These are phyloP conservation scores for Apostichopus leukothele DNA, from an alignment of 53 echinoderm and acorn worm species.

Conservation along the genomic window DNA sequence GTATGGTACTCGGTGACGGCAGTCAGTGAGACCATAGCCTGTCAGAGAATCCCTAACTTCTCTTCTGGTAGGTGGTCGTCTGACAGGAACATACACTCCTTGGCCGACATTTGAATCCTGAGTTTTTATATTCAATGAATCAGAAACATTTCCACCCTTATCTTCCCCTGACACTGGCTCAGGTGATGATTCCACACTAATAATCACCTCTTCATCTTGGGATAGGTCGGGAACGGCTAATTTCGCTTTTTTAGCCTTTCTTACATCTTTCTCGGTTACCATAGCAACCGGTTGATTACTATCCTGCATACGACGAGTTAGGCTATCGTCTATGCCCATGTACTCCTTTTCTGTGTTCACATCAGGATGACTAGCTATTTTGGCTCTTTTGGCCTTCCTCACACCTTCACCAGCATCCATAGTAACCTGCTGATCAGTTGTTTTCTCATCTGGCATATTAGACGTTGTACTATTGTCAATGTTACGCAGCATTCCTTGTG, in stretches of 20 bases:
- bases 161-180: background rate
- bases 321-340: too few relatives aligned
- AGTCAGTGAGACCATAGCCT: constrained; percentile 72
- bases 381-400: background rate
- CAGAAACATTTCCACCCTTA: background rate
- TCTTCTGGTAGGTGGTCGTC: constrained; percentile 66
- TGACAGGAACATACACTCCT: constrained; percentile 61
- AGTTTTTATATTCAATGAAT: background rate
- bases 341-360: background rate
- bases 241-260: too few relatives aligned
- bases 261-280: too few relatives aligned
- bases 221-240: too few relatives aligned
- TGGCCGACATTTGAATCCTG: background rate
- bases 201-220: too few relatives aligned
- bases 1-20: constrained; percentile 75
- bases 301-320: too few relatives aligned
- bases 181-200: background rate
- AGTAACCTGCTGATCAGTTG: too few relatives aligned
- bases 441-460: too few relatives aligned
- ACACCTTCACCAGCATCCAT: background rate
- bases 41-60: constrained; percentile 58
- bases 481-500: background rate
- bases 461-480: too few relatives aligned
- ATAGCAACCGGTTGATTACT: too few relatives aligned
- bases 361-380: background rate